A percentile compares a stretch with the other conserved stretches of the same genome.
Conservation (phyloP, 2,888 invertebrate genomes). For the Dryadula phaetusa region DNA sequence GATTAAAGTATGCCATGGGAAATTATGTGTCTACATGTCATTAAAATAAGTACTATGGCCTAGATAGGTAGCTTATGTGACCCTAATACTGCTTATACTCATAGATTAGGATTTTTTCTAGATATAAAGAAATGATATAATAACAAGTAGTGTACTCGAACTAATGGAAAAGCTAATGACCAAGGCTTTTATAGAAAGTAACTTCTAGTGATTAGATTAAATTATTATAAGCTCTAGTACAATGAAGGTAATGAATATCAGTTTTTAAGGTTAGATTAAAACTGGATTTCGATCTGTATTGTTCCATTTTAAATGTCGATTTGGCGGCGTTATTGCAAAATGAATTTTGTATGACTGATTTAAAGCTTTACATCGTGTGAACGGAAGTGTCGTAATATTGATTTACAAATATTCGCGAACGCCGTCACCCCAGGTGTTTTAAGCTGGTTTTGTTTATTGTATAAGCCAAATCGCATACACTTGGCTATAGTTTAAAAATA, state of each 20-base stretch:
- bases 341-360: conserved; percentile 23
- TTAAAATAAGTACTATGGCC: conserved; percentile 19
- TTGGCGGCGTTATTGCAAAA: conserved; percentile 13
- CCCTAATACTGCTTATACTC: conserved; percentile 15
- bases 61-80: conserved; percentile 14
- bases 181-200: neutral
- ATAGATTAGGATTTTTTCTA: conserved; percentile 1
- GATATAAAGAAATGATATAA: conserved; percentile 19
- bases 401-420: conserved; percentile 15
- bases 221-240: neutral
- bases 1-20: conserved; percentile 15
- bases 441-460: conserved; percentile 4
- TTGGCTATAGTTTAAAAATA: neutral
- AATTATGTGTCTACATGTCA: conserved; percentile 13
- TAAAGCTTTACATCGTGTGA: conserved; percentile 23
- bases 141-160: conserved; percentile 3
- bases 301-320: conserved; percentile 36
- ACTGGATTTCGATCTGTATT: conserved; percentile 36
- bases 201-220: neutral
- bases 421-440: conserved; percentile 16
- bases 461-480: neutral
- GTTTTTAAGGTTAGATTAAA: conserved; percentile 26
- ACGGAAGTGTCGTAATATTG: conserved; percentile 15
- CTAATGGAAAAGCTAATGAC: conserved; percentile 13
- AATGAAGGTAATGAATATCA: conserved; percentile 11